phyloP scores from a whole-genome alignment of 2,113 vertebrate species.

The Promerops cafer region DNA sequence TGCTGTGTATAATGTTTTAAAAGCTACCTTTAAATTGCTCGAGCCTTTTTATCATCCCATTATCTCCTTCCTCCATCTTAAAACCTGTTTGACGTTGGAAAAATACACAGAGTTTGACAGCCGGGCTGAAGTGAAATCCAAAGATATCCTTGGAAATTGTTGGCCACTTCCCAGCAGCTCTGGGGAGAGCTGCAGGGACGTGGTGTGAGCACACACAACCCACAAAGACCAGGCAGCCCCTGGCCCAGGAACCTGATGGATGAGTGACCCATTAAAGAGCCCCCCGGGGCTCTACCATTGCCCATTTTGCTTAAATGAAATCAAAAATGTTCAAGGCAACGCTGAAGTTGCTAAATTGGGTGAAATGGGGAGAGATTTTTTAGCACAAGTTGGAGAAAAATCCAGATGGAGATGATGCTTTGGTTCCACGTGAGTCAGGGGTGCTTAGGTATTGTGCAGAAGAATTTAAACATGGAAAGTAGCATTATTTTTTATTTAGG shows the following conservation, averaged over 20 bases:
- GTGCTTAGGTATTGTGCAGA: neutral
- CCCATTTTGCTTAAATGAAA: conserved; percentile 44
- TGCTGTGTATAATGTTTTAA: neutral
- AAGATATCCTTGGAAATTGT: neutral
- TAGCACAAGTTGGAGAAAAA: neutral
- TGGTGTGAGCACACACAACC: conserved; percentile 15
- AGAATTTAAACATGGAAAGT: neutral
- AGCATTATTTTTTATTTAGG: neutral
- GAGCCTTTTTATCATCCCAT: conserved; percentile 42
- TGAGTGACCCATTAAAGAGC: conserved; percentile 31
- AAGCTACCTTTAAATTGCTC: neutral
- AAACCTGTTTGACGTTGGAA: conserved; percentile 45
- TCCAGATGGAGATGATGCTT: neutral
- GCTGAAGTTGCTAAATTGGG: neutral
- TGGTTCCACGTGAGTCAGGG: neutral
- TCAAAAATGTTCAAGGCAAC: neutral
- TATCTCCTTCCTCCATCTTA: conserved; percentile 45
- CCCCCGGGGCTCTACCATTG: conserved; percentile 1
- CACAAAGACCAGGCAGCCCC: neutral
- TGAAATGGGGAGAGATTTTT: neutral
- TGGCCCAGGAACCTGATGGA: neutral
- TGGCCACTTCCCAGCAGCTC: neutral
- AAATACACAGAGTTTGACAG: conserved; percentile 62
- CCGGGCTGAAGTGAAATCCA: neutral
- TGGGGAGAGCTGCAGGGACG: neutral